Base-by-base conservation (phyloP, 2,113 vertebrate genomes). In the Ciconia boyciana region DNA sequence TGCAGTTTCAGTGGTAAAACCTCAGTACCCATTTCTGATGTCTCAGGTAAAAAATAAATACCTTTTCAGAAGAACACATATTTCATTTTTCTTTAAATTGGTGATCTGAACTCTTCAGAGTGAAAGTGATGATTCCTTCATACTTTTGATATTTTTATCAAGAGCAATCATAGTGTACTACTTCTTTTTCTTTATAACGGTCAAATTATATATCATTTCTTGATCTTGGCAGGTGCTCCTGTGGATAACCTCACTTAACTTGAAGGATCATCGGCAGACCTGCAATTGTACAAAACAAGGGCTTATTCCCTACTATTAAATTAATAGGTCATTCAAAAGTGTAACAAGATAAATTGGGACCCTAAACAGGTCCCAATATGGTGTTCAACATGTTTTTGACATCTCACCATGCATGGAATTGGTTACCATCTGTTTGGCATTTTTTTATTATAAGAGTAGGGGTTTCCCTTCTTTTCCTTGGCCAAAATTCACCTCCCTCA, bases 361-460 rank as follows among this genome's bases (percentile, higher is more conserved):
- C 57, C 69, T 75, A 36, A 95, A 68, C 31, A 57, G 61, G 44
- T 72, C 77, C 69, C 68, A 80, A 9, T 83, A 48, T 68, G 55
- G 79, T 88, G 55, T 55, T 92, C 77, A 86, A 87, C 76, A 36
- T 64, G 68, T 96, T 95, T 95, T 89, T 93, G 80, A 83, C 72
- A 82, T 92, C 83, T 78, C 65, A 41, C 80, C 26, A n/a, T 78
- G 79, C 36, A 46, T 2, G 83, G 85, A 91, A 60, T 86, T 93
- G 62, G n/a, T 80, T 95, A 70, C 82, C 79, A 83, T 93, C 85
- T 88, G 81, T 79, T 90, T 88, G 62, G 66, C 34, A 10, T 46
- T 52, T 72, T 88, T 81, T 88, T 83, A 22, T 93, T 75, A 15
- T 28, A 81, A 76, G 54, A 87, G 44, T 26, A 43, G 57, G 39